Percentiles rank a stretch among this genome's conserved stretches.
These are phyloP conservation scores for Pomacea canaliculata DNA, from an alignment of 2,888 invertebrate genomes.

Conservation along the genomic window DNA sequence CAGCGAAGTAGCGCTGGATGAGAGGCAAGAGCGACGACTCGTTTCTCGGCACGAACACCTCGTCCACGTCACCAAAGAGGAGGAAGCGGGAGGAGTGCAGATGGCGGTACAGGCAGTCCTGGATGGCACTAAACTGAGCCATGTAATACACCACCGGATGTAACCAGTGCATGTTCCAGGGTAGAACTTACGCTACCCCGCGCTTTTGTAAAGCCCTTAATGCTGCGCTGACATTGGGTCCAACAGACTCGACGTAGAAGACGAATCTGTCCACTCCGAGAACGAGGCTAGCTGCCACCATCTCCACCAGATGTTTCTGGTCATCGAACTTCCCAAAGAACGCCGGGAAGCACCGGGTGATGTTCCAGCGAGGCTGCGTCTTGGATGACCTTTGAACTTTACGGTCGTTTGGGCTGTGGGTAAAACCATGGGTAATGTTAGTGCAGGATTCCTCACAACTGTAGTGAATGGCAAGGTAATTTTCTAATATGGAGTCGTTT, in stretches of 20 bases:
- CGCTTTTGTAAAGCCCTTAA: not conserved
- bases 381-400: not conserved
- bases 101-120: not conserved
- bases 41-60: not conserved
- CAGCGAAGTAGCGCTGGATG: not conserved
- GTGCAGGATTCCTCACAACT: not conserved
- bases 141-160: not conserved
- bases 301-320: conserved; percentile 6
- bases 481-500: not conserved
- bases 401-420: not conserved
- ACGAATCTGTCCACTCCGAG: conserved; percentile 15
- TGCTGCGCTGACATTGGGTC: not conserved
- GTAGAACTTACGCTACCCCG: not conserved
- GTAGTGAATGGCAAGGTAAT: conserved; percentile 9
- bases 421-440: not conserved
- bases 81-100: not conserved
- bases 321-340: conserved; percentile 3
- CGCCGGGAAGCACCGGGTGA: conserved; percentile 21
- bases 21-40: not conserved
- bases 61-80: not conserved
- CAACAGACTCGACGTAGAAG: conserved; percentile 17
- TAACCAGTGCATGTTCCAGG: not conserved
- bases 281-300: conserved; percentile 12
- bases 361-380: conserved; percentile 7
- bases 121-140: not conserved